Percentiles rank a stretch among this genome's conserved stretches.
Conservation (phyloP, 1,140 invertebrate genomes). For the Chlorops oryzae region DNA sequence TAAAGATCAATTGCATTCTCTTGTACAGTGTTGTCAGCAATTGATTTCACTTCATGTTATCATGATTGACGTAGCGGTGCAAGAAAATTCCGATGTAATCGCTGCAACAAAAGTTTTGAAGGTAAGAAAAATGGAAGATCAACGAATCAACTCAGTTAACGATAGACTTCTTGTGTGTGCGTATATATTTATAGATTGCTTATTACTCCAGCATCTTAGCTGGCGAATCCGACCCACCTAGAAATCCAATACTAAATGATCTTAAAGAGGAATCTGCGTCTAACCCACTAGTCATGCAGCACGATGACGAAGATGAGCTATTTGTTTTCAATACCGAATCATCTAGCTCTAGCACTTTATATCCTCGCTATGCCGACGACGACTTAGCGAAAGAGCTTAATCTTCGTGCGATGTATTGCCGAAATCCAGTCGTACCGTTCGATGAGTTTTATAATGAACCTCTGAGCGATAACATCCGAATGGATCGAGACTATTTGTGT, state of each 20-base stretch:
- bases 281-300: no score
- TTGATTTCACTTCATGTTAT: slow-evolving; percentile 78
- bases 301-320: slow-evolving; percentile 35
- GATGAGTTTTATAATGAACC: slow-evolving; percentile 91
- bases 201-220: slow-evolving; percentile 87
- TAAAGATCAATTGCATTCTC: slow-evolving; percentile 60
- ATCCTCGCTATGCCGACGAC: slow-evolving; percentile 53
- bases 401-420: slow-evolving; percentile 71
- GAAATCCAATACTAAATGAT: no score
- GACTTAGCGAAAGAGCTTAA: slow-evolving; percentile 58
- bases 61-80: slow-evolving; percentile 66
- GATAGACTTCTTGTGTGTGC: background rate
- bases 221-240: slow-evolving; percentile 61
- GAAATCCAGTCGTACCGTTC: slow-evolving; percentile 75
- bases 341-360: slow-evolving; percentile 34
- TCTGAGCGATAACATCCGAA: slow-evolving; percentile 83
- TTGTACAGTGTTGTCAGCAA: slow-evolving; percentile 79
- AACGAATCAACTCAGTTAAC: background rate
- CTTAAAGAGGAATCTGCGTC: background rate
- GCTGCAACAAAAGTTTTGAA: slow-evolving; percentile 79
- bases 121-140: slow-evolving; percentile 41
- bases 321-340: slow-evolving; percentile 29
- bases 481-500: slow-evolving; percentile 87
- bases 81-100: slow-evolving; percentile 76
- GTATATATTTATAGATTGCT: slow-evolving; percentile 62